Evolutionary conservation across 2,113 vertebrate species (phyloP).

Genomic region (Catharus bicknelli): DNA sequence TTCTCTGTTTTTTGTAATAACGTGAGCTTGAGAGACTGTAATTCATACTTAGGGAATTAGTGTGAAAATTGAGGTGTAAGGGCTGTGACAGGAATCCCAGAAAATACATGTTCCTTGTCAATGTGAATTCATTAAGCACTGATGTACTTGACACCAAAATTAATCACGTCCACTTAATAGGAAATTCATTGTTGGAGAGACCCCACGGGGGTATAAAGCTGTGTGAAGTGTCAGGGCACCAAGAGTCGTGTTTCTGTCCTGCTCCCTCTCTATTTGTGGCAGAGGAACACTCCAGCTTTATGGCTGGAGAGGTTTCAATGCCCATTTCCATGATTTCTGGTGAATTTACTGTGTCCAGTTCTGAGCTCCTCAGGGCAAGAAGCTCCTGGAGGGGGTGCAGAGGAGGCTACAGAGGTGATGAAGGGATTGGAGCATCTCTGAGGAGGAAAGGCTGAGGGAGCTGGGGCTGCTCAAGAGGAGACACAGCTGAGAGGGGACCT

Average conservation of each 20-base stretch:
- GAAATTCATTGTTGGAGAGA: not conserved
- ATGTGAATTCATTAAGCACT: not conserved
- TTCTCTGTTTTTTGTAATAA: not conserved
- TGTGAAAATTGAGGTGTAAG: not conserved
- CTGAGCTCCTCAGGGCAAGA: not conserved
- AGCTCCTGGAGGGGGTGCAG: not conserved
- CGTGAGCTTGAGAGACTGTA: not conserved
- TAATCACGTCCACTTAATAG: not conserved
- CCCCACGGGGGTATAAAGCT: not conserved
- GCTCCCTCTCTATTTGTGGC: fast-evolving
- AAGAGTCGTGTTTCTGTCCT: not conserved
- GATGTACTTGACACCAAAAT: not conserved
- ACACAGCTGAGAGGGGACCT: not conserved
- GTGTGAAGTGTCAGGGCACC: fast-evolving
- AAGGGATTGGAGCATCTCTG: not conserved
- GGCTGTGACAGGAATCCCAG: not conserved
- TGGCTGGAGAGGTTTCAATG: fast-evolving
- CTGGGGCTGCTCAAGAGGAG: not conserved
- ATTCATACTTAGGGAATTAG: not conserved
- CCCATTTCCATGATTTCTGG: not conserved
- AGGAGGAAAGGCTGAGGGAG: not conserved
- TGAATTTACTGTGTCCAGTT: not conserved
- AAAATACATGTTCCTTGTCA: not conserved
- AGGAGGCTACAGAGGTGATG: not conserved
- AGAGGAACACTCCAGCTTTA: not conserved